phyloP scores from a whole-genome alignment of 2,797 vertebrate species.

The Rhabdomys pumilio region DNA sequence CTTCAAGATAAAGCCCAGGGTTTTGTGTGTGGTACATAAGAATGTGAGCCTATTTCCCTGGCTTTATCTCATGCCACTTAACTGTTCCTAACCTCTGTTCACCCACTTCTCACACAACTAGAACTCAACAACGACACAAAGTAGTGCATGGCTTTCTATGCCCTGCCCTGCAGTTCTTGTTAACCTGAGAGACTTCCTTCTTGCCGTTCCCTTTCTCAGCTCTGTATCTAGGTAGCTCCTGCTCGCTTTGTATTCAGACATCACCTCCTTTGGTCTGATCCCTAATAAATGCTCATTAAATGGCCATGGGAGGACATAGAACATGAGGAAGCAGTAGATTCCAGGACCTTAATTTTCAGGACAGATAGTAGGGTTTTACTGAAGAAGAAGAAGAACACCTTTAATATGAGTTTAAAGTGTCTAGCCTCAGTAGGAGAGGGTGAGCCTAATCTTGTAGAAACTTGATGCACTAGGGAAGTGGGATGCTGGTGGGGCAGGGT shows the following conservation, averaged over 20 bases:
- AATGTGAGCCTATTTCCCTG: not conserved
- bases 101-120: not conserved
- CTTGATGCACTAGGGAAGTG: too few species aligned
- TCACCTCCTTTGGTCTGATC: not conserved
- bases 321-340: not conserved
- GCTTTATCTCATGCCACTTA: not conserved
- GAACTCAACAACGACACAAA: not conserved
- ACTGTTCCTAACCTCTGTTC: not conserved
- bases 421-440: too few species aligned
- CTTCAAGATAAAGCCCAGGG: not conserved
- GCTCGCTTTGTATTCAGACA: not conserved
- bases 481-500: too few species aligned
- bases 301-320: not conserved
- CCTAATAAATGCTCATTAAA: not conserved
- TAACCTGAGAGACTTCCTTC: not conserved
- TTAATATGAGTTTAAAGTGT: constrained; percentile 55
- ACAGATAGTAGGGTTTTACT: not conserved
- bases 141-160: not conserved
- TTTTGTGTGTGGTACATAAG: not conserved
- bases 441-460: too few species aligned
- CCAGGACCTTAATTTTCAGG: constrained; percentile 16
- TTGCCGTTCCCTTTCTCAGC: not conserved
- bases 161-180: too few species aligned
- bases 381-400: constrained; percentile 3
- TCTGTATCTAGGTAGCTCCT: not conserved